A percentile compares a stretch with the other conserved stretches of the same genome.
Evolutionary conservation across 2,888 invertebrate genomes (phyloP).

Genomic region (Napeogenes inachia): DNA sequence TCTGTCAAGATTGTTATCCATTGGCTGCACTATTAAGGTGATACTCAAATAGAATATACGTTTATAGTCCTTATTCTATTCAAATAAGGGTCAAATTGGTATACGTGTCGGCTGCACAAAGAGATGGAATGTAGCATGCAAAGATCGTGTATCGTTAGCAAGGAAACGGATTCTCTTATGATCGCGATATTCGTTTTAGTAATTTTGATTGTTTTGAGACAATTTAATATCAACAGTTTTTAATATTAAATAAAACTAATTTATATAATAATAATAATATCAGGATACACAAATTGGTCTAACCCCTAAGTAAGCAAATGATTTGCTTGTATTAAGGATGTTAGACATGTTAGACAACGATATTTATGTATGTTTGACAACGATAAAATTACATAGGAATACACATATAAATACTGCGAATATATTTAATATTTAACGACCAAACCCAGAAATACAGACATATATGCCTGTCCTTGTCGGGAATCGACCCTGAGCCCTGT

Average conservation of each 20-base stretch:
- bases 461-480: no score
- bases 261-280: no score
- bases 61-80: constrained; percentile 4
- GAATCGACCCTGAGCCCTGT: no score
- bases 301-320: no score
- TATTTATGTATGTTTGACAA: no score
- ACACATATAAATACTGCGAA: no score
- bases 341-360: no score
- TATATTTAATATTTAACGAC: no score
- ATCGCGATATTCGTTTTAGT: constrained; percentile 41
- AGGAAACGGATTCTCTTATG: constrained; percentile 38
- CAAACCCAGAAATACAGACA: no score
- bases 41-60: background rate
- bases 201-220: constrained; percentile 46
- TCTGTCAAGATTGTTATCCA: constrained; percentile 9
- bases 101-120: constrained; percentile 24
- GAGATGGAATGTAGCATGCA: constrained; percentile 52
- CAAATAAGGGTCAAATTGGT: constrained; percentile 7
- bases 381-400: no score
- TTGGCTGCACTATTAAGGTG: constrained; percentile 2
- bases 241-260: background rate
- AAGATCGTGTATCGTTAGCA: constrained; percentile 48
- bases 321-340: no score
- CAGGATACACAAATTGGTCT: no score
- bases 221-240: constrained; percentile 13